Percentiles rank a stretch among this genome's conserved stretches.
Evolutionary conservation across 2,797 vertebrate species (phyloP).

Genomic region (Syncerus caffer): DNA sequence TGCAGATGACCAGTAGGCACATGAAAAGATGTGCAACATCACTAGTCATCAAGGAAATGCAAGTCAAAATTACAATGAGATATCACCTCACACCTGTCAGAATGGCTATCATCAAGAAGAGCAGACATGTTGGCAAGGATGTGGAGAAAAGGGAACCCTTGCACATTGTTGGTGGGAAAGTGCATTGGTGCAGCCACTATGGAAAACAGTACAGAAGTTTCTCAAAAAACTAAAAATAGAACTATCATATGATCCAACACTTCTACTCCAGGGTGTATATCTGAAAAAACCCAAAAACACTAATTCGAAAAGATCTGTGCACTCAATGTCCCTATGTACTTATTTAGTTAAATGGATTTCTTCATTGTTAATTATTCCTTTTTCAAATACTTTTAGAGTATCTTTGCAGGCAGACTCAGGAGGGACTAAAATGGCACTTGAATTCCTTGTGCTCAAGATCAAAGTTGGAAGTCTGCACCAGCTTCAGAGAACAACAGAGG

Average conservation of each 20-base stretch:
- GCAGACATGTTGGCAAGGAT: not conserved
- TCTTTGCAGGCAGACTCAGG: not conserved
- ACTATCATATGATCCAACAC: not conserved
- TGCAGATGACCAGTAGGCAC: not conserved
- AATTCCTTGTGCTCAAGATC: not conserved
- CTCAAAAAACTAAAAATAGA: not conserved
- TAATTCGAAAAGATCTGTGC: not conserved
- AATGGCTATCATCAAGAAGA: not conserved
- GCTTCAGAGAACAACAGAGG: not conserved
- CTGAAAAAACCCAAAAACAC: not conserved
- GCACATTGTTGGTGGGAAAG: not conserved
- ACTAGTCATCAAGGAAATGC: not conserved
- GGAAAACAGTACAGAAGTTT: not conserved
- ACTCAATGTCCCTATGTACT: not conserved
- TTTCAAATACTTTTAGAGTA: not conserved
- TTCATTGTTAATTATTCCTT: not conserved
- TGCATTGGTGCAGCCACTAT: accelerated
- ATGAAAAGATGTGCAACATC: not conserved
- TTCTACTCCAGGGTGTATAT: not conserved
- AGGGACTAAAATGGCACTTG: not conserved
- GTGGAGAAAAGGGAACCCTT: not conserved
- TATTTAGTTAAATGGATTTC: not conserved
- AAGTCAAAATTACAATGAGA: not conserved
- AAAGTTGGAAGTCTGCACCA: not conserved
- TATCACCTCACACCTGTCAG: not conserved